A percentile compares a stretch with the other conserved stretches of the same genome.
These are phyloP conservation scores for Chrysina gloriosa DNA, from an alignment of 2,888 invertebrate genomes.

Conservation along the genomic window DNA sequence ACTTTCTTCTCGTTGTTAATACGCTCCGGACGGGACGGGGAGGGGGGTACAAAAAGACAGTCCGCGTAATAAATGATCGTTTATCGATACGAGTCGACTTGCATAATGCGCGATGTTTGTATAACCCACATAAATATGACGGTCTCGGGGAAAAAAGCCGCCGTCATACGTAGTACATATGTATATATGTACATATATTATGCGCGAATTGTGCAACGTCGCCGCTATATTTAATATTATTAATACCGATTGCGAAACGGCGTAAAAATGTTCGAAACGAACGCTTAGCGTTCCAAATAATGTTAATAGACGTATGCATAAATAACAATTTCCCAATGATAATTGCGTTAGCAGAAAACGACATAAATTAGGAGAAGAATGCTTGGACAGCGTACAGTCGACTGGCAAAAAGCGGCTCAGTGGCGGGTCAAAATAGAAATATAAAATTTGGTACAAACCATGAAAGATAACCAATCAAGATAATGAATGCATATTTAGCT, in stretches of 20 bases:
- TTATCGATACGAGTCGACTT: conserved; percentile 12
- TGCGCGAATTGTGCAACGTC: conserved; percentile 3
- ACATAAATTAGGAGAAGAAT: neutral
- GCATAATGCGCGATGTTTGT: conserved; percentile 18
- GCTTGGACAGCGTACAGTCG: neutral
- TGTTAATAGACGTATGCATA: conserved; percentile 26
- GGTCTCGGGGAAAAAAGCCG: neutral
- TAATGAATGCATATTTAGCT: no score
- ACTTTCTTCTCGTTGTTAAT: neutral
- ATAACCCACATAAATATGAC: conserved; percentile 17
- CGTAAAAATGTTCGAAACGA: conserved; percentile 14
- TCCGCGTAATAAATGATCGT: neutral
- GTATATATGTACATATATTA: neutral
- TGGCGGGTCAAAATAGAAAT: no score
- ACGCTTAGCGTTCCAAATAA: conserved; percentile 30
- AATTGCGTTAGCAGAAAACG: neutral
- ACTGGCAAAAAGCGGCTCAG: neutral
- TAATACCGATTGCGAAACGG: conserved; percentile 23
- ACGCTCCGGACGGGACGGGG: neutral
- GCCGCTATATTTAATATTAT: conserved; percentile 23
- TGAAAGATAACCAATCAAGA: no score
- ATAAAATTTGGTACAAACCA: no score
- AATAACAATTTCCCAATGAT: conserved; percentile 18
- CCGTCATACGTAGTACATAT: neutral
- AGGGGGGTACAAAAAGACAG: neutral